Percentiles rank a stretch among this genome's conserved stretches.
Evolutionary conservation across 2,113 vertebrate species (phyloP).

Genomic region (Epinephelus lanceolatus): DNA sequence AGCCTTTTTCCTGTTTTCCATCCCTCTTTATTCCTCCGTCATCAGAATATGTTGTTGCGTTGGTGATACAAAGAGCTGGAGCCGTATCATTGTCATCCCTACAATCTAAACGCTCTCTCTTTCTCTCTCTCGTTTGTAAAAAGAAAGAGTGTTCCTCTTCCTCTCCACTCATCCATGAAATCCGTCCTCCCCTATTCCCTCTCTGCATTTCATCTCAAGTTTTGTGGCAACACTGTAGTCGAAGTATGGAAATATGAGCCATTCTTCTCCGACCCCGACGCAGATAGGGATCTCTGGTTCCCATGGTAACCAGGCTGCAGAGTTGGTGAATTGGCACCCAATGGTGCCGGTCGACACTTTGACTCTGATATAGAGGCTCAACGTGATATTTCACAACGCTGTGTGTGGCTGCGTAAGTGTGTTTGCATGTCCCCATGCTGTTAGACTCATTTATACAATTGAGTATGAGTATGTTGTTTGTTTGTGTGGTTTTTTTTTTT

Average conservation of each 20-base stretch:
- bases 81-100: background rate
- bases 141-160: background rate
- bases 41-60: background rate
- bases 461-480: background rate
- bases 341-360: slow-evolving; percentile 38
- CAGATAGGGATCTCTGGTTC: slow-evolving; percentile 73
- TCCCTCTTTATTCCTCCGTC: background rate
- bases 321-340: slow-evolving; percentile 55
- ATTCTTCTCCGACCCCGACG: slow-evolving; percentile 30
- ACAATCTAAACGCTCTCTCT: background rate
- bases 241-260: slow-evolving; percentile 52
- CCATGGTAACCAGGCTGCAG: slow-evolving; percentile 79
- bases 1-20: background rate
- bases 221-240: slow-evolving; percentile 32
- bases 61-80: background rate
- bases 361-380: slow-evolving; percentile 39
- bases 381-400: slow-evolving; percentile 32
- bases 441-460: background rate
- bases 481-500: background rate
- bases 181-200: background rate
- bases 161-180: slow-evolving; percentile 9
- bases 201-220: slow-evolving; percentile 34
- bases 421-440: slow-evolving; percentile 10
- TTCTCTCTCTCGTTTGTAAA: background rate
- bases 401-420: slow-evolving; percentile 10